Conservation (phyloP, 2,888 invertebrate genomes). For the Andrena flavipes region DNA sequence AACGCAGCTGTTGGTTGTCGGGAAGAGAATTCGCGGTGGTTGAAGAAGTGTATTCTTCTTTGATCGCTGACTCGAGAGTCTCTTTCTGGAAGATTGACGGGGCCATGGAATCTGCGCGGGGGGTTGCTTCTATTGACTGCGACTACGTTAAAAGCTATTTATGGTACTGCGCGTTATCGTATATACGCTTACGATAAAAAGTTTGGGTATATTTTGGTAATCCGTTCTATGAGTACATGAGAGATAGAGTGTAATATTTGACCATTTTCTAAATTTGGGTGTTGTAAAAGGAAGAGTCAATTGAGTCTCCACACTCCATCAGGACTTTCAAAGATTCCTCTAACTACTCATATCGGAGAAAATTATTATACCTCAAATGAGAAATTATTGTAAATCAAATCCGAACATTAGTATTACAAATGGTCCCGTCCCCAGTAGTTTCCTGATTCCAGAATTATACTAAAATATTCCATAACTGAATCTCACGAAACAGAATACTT, state of each 20-base stretch:
- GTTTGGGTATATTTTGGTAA: slow-evolving; percentile 3
- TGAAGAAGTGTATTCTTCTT: background rate
- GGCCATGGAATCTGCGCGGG: background rate
- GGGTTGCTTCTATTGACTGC: background rate
- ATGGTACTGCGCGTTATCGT: background rate
- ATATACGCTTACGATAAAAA: background rate
- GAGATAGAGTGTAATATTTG: background rate
- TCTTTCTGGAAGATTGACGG: background rate
- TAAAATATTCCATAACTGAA: too few relatives aligned
- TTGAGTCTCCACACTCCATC: too few relatives aligned
- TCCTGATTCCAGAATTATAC: too few relatives aligned
- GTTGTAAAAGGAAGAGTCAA: background rate
- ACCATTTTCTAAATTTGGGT: background rate
- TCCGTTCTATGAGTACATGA: background rate
- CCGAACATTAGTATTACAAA: too few relatives aligned
- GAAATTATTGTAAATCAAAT: too few relatives aligned
- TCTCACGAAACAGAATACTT: too few relatives aligned
- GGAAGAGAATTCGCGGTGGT: background rate
- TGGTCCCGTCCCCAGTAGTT: too few relatives aligned
- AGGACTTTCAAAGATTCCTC: too few relatives aligned
- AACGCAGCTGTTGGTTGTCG: background rate
- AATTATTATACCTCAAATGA: too few relatives aligned
- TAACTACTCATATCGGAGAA: too few relatives aligned
- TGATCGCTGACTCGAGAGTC: too few relatives aligned
- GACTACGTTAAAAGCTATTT: slow-evolving; percentile 2